These are phyloP conservation scores for Saxicola maurus DNA, from an alignment of 2,797 vertebrate species.

Conservation along the genomic window DNA sequence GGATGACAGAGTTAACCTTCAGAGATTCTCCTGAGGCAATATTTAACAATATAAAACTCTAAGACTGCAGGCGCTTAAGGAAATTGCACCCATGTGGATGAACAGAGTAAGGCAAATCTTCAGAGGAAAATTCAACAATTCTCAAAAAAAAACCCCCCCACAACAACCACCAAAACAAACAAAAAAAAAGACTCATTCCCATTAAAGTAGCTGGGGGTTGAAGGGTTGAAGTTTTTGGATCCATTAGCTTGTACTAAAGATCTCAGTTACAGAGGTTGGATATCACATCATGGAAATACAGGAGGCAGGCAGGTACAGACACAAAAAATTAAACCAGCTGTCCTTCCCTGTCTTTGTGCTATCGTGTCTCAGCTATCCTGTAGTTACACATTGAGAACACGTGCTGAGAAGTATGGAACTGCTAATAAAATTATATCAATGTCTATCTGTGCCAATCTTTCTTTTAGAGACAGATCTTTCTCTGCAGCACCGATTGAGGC, in stretches of 20 bases:
- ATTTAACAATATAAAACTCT: background rate
- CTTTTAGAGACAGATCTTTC: background rate
- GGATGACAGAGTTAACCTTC: background rate
- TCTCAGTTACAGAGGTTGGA: background rate
- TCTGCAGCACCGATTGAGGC: conserved; percentile 6
- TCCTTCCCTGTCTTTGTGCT: background rate
- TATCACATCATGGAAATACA: background rate
- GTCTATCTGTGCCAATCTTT: conserved; percentile 4
- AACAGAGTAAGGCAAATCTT: background rate
- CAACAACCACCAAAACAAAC: no score
- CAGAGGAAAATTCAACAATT: background rate
- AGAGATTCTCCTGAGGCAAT: background rate
- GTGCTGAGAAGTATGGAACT: background rate
- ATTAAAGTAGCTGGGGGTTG: background rate
- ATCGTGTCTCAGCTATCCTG: background rate
- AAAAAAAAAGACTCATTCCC: background rate
- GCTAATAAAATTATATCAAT: conserved; percentile 14
- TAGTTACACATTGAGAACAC: background rate
- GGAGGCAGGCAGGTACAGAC: background rate
- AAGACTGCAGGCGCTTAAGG: background rate
- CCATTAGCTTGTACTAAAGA: conserved; percentile 1
- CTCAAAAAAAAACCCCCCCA: background rate
- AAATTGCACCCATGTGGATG: background rate
- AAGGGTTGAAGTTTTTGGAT: background rate
- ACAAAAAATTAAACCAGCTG: background rate